Conservation (phyloP, 2,797 vertebrate species). For the Hyperoplus immaculatus region DNA sequence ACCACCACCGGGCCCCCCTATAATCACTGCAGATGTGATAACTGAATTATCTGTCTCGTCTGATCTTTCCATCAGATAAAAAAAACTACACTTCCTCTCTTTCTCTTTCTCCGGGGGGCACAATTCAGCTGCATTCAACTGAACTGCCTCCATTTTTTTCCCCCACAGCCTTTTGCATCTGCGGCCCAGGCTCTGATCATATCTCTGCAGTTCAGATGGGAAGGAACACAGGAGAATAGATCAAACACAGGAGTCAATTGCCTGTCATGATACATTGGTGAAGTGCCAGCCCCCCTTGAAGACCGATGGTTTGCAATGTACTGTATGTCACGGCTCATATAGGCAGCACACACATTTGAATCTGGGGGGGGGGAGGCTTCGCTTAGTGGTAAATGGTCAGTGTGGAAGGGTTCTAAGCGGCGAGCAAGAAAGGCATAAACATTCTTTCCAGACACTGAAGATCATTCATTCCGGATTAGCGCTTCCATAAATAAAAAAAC, state of each 20-base stretch:
- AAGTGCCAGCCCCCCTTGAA: constrained; percentile 57
- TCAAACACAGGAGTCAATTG: constrained; percentile 74
- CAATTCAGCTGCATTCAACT: constrained; percentile 72
- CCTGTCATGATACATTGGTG: constrained; percentile 72
- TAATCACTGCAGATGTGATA: constrained; percentile 84
- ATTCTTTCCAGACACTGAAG: constrained; percentile 27
- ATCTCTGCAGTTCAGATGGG: constrained; percentile 74
- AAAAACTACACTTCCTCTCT: constrained; percentile 72
- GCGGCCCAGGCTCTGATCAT: constrained; percentile 71
- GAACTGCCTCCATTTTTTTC: constrained; percentile 72
- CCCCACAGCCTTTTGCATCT: constrained; percentile 66
- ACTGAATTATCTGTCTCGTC: constrained; percentile 83
- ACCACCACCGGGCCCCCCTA: constrained; percentile 67
- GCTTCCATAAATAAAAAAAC: constrained; percentile 10
- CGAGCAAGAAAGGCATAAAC: constrained; percentile 40
- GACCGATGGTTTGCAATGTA: constrained; percentile 44
- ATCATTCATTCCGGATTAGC: constrained; percentile 12
- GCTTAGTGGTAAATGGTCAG: constrained; percentile 46
- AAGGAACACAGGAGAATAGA: constrained; percentile 57
- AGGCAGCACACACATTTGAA: constrained; percentile 52
- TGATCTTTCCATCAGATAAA: constrained; percentile 82
- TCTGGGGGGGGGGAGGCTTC: constrained; percentile 14
- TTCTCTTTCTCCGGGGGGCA: constrained; percentile 72
- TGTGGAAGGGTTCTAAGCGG: constrained; percentile 36
- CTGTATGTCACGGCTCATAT: constrained; percentile 74